phyloP scores from a whole-genome alignment of 2,797 vertebrate genomes.

The Tamandua tetradactyla region DNA sequence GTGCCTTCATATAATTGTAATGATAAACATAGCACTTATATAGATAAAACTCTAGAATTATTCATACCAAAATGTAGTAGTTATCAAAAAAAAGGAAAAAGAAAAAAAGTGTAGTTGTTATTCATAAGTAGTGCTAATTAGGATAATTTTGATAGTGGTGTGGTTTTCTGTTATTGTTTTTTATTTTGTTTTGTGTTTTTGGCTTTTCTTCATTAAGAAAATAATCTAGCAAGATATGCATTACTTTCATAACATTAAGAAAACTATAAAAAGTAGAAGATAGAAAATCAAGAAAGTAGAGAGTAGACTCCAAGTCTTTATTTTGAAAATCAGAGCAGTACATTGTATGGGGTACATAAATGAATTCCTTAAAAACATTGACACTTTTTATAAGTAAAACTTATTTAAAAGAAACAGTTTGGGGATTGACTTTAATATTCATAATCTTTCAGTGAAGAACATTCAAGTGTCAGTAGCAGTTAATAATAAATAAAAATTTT shows the following conservation, averaged over 20 bases:
- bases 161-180: no score
- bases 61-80: neutral
- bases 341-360: neutral
- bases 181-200: neutral
- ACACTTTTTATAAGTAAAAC: neutral
- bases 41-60: neutral
- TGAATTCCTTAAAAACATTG: neutral
- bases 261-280: neutral
- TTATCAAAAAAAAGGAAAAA: no score
- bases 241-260: neutral
- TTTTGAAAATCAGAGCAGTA: neutral
- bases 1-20: neutral
- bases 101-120: neutral
- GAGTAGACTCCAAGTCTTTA: neutral
- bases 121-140: neutral
- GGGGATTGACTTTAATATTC: neutral
- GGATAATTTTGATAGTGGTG: neutral
- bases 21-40: neutral
- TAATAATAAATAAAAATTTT: neutral
- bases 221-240: neutral
- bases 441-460: conserved; percentile 26
- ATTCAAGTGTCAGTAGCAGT: neutral
- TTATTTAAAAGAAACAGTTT: neutral
- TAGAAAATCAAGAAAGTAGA: conserved; percentile 14
- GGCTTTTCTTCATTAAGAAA: neutral